Conservation (phyloP, 2,113 vertebrate species). For the Rhinoptilus africanus region DNA sequence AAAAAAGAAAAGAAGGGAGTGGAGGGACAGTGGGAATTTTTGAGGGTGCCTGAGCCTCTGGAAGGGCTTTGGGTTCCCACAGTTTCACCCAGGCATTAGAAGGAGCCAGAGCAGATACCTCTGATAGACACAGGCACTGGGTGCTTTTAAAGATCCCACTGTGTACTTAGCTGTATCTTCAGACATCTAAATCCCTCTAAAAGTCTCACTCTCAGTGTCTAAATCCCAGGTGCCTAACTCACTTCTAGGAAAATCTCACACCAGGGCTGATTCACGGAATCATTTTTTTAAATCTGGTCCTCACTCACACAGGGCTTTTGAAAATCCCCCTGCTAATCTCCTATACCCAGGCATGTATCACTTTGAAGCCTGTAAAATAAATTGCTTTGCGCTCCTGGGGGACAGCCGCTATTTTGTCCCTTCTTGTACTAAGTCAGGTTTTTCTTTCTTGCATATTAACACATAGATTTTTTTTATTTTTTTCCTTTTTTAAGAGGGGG, state of each 20-base stretch:
- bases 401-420: slow-evolving; percentile 21
- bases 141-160: slow-evolving; percentile 15
- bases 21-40: background rate
- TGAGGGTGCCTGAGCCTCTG: background rate
- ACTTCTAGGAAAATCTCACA: slow-evolving; percentile 56
- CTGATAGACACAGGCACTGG: background rate
- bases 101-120: background rate
- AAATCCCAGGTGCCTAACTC: slow-evolving; percentile 59
- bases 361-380: slow-evolving; percentile 42
- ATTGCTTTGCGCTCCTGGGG: slow-evolving; percentile 26
- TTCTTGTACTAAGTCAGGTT: background rate
- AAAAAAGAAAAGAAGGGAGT: background rate
- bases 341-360: slow-evolving; percentile 18
- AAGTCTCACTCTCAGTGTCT: slow-evolving; percentile 41
- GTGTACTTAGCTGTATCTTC: slow-evolving; percentile 5
- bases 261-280: background rate
- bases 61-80: background rate
- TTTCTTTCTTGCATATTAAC: slow-evolving; percentile 11
- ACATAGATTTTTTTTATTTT: background rate
- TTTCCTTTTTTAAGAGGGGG: background rate
- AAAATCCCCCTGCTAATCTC: slow-evolving; percentile 60
- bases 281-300: background rate
- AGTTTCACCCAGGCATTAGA: background rate
- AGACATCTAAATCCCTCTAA: slow-evolving; percentile 55
- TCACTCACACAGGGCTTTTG: slow-evolving; percentile 11